Evolutionary conservation across 2,888 invertebrate genomes (phyloP).

Genomic region (Lochmaea capreae): DNA sequence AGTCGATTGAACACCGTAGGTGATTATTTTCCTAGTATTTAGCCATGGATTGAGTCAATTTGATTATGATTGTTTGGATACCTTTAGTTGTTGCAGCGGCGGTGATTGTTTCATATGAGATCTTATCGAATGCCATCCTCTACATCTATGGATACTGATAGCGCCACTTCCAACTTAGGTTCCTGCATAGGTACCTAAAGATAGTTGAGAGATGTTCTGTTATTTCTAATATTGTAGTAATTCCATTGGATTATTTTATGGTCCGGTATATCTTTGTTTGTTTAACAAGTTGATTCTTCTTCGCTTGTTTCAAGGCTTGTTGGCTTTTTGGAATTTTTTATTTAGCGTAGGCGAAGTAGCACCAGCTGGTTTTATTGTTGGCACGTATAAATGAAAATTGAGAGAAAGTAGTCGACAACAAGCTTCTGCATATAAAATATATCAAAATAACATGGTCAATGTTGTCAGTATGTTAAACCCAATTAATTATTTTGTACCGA

Average conservation of each 20-base stretch:
- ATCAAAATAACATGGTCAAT: background rate
- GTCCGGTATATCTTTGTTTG: slow-evolving; percentile 5
- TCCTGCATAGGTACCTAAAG: too few species aligned
- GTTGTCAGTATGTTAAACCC: background rate
- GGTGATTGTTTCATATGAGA: too few species aligned
- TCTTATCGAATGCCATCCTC: too few species aligned
- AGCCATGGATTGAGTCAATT: too few species aligned
- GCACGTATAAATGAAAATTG: slow-evolving; percentile 20
- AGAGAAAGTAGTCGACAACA: slow-evolving; percentile 12
- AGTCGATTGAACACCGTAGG: too few species aligned
- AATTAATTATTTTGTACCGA: background rate
- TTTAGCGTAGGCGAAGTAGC: slow-evolving; percentile 7
- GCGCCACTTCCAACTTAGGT: too few species aligned
- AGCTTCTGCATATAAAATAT: slow-evolving; percentile 14
- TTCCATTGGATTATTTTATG: background rate
- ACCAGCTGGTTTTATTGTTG: slow-evolving; percentile 4
- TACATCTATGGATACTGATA: too few species aligned
- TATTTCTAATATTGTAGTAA: background rate
- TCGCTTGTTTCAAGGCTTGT: slow-evolving; percentile 18
- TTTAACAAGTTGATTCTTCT: slow-evolving; percentile 9
- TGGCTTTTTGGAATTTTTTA: slow-evolving; percentile 16
- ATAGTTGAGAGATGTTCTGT: background rate
- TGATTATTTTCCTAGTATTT: too few species aligned
- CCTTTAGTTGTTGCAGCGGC: too few species aligned
- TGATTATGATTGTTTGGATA: too few species aligned